phyloP scores from a whole-genome alignment of 2,797 vertebrate species.

The Aphelocoma californica region DNA sequence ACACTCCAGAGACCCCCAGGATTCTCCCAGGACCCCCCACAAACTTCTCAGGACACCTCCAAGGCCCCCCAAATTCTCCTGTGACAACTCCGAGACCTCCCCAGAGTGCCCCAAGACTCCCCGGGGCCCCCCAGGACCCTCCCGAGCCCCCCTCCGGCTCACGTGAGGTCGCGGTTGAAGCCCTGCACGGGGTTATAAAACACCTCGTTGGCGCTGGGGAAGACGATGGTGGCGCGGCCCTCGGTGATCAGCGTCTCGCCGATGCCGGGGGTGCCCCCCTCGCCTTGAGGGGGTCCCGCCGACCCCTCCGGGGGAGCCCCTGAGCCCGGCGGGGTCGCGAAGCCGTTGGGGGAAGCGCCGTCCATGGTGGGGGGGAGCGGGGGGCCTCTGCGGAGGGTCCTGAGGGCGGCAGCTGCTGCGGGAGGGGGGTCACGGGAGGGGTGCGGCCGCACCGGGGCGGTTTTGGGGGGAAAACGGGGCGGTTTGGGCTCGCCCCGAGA shows the following conservation, averaged over 20 bases:
- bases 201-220: constrained; percentile 88
- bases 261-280: not conserved
- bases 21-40: too few species aligned
- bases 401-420: not conserved
- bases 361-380: not conserved
- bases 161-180: constrained; percentile 95
- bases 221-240: constrained; percentile 85
- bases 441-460: too few species aligned
- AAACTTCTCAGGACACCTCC: not conserved
- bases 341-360: not conserved
- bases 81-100: not conserved
- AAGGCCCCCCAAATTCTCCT: not conserved
- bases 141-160: constrained; percentile 48
- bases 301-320: not conserved
- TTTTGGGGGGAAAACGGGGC: not conserved
- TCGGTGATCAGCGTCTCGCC: constrained; percentile 83
- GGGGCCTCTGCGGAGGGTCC: not conserved
- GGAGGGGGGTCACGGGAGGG: fast-evolving
- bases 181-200: constrained; percentile 97
- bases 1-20: too few species aligned
- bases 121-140: not conserved
- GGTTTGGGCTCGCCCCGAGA: not conserved
- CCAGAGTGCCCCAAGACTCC: too few species aligned
- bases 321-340: not conserved
- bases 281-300: not conserved